Conservation (phyloP, 2,797 vertebrate species). For the Sebastes ruberrimus region DNA sequence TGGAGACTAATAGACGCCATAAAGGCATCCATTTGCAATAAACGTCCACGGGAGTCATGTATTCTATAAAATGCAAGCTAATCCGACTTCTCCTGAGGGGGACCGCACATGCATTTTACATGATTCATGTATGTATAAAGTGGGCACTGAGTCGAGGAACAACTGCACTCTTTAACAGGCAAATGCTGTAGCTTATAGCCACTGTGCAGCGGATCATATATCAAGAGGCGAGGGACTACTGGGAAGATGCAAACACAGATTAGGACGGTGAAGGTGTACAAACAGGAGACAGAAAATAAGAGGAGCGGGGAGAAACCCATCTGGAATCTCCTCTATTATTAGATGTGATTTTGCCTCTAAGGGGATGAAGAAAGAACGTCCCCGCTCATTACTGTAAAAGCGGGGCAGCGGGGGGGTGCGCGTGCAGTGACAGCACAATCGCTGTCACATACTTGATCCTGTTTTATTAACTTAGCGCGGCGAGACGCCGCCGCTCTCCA, state of each 20-base stretch:
- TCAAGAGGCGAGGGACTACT: neutral
- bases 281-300: neutral
- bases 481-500: neutral
- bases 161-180: neutral
- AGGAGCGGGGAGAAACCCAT: constrained; percentile 11
- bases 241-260: neutral
- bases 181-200: neutral
- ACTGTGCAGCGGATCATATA: neutral
- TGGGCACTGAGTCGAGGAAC: constrained; percentile 7
- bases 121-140: constrained; percentile 46
- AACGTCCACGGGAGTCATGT: neutral
- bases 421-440: constrained; percentile 17
- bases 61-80: neutral
- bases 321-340: constrained; percentile 32
- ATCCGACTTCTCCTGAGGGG: neutral
- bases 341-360: constrained; percentile 37
- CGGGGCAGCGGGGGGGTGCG: neutral
- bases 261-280: neutral
- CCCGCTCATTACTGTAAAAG: constrained; percentile 45
- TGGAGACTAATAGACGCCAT: neutral
- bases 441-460: constrained; percentile 27
- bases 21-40: constrained; percentile 27
- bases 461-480: constrained; percentile 31
- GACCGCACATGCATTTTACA: constrained; percentile 43
- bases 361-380: constrained; percentile 26